Evolutionary conservation across 2,797 vertebrate genomes (phyloP).

Genomic region (Syngnathus rostellatus): DNA sequence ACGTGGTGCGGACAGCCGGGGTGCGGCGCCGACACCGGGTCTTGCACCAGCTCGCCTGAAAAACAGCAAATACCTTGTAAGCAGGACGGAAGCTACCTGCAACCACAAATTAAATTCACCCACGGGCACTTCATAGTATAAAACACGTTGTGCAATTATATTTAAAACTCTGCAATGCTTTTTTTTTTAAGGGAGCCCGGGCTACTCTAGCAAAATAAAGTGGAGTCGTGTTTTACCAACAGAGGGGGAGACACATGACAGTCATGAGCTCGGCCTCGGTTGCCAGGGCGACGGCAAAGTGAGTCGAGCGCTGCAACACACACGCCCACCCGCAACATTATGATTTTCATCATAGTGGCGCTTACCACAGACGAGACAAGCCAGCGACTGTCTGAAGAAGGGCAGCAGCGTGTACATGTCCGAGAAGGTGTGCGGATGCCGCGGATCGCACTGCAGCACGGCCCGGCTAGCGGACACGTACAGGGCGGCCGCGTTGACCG

Average conservation of each 20-base stretch:
- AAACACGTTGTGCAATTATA: too few relatives aligned
- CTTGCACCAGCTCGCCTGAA: slow-evolving; percentile 89
- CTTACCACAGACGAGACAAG: slow-evolving; percentile 87
- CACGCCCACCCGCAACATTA: background rate
- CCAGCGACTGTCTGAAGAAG: slow-evolving; percentile 89
- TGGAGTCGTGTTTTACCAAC: slow-evolving; percentile 48
- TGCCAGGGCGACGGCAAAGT: slow-evolving; percentile 55
- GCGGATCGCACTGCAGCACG: slow-evolving; percentile 90
- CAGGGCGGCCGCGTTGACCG: slow-evolving; percentile 86
- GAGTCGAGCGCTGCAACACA: slow-evolving; percentile 19
- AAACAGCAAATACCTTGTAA: slow-evolving; percentile 22
- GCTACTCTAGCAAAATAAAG: slow-evolving; percentile 21
- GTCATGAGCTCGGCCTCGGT: slow-evolving; percentile 44
- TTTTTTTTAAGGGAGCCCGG: too few relatives aligned
- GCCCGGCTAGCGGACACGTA: slow-evolving; percentile 94
- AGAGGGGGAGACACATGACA: slow-evolving; percentile 34
- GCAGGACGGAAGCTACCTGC: background rate
- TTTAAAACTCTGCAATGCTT: too few relatives aligned
- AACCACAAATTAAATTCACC: too few relatives aligned
- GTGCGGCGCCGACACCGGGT: slow-evolving; percentile 86
- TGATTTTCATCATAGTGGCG: background rate
- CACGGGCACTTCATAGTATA: too few relatives aligned
- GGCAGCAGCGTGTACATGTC: slow-evolving; percentile 88
- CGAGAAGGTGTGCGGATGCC: slow-evolving; percentile 79
- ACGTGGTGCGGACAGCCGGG: slow-evolving; percentile 93